Base-by-base conservation (phyloP, 2,797 vertebrate species). In the Strix occidentalis region DNA sequence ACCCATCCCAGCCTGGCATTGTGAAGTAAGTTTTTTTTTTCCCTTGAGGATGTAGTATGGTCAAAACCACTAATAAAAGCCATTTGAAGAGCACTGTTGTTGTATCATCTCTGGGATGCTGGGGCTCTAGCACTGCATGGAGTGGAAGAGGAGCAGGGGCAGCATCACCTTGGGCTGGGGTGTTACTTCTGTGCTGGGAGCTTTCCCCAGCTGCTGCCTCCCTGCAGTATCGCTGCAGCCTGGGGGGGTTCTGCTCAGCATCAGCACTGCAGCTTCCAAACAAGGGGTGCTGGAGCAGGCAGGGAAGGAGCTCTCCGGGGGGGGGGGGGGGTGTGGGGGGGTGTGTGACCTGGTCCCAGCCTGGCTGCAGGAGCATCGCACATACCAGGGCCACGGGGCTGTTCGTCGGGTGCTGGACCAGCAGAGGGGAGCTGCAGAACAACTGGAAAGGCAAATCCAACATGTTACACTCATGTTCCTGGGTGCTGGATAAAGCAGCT, bases 1-100 rank as follows among this genome's bases (percentile, higher is more conserved):
- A n/a, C 26, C 66, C 24, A 16, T 23, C 61, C 68, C 58, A 82
- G 68, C 68, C 41, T 50, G 57, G n/a, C 79, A 87, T 60, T 86
- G 84, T 74, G 81, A 92, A 87, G 20, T 51, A 53, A 9, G 13
- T 18, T 13, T 20, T 74, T 35, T 65, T 54, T 66, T 89, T 51
- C 3, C 26, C 43, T 85, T 63, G n/a, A 87, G 33, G 51, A 61
- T 51, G 74, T 31, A n/a, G 35, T 63, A 51, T 15, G 58, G 60
- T 46, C 53, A 84, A 61, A 91, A 45, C 46, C 64, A 74, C 84
- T 70, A 96, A 96, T 96, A 96, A 96, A 97, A 90, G 66, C 72
- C 33, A 11, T 65, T 88, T 63, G 48, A 90, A 74, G 46, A 89
- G 76, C 39, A 16, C 18, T 0, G 0, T 2, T 24, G 28, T 7